Percentiles rank a stretch among this genome's conserved stretches.
Evolutionary conservation across 2,888 invertebrate species (phyloP).

Genomic region (Diadromus collaris): DNA sequence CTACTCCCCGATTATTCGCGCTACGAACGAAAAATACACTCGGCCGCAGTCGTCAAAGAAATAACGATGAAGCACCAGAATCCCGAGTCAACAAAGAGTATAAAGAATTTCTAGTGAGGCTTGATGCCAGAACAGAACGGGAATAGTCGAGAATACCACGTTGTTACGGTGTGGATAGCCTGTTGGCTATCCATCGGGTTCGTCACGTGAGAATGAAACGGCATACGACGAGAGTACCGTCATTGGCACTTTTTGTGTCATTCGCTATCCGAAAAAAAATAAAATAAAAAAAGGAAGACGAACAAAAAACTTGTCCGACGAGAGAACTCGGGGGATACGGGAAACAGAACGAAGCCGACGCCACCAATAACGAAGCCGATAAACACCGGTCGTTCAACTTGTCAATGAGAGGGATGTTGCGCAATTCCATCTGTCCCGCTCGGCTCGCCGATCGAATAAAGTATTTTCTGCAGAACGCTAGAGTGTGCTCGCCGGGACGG

Average conservation of each 20-base stretch:
- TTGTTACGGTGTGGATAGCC: too few species aligned
- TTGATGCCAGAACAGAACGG: constrained; percentile 6
- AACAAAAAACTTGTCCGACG: background rate
- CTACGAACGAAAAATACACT: background rate
- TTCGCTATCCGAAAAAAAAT: constrained; percentile 17
- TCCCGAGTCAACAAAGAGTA: background rate
- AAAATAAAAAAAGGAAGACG: constrained; percentile 8
- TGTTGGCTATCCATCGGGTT: constrained; percentile 18
- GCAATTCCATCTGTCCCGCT: constrained; percentile 18
- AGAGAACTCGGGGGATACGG: constrained; percentile 15
- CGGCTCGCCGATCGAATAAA: constrained; percentile 6
- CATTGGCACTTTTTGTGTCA: constrained; percentile 14
- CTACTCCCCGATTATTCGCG: background rate
- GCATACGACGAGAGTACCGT: constrained; percentile 42
- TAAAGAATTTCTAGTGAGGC: background rate
- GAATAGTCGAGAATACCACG: constrained; percentile 14
- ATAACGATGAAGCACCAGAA: background rate
- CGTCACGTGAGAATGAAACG: constrained; percentile 33
- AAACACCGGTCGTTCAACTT: constrained; percentile 48
- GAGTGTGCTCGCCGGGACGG: background rate
- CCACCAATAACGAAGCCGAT: constrained; percentile 2
- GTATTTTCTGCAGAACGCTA: background rate
- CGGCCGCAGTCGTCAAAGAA: background rate
- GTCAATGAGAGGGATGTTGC: constrained; percentile 17
- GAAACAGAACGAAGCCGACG: constrained; percentile 31